Base-by-base conservation (phyloP, 2,888 invertebrate species). In the Nemotelus nigrinus region DNA sequence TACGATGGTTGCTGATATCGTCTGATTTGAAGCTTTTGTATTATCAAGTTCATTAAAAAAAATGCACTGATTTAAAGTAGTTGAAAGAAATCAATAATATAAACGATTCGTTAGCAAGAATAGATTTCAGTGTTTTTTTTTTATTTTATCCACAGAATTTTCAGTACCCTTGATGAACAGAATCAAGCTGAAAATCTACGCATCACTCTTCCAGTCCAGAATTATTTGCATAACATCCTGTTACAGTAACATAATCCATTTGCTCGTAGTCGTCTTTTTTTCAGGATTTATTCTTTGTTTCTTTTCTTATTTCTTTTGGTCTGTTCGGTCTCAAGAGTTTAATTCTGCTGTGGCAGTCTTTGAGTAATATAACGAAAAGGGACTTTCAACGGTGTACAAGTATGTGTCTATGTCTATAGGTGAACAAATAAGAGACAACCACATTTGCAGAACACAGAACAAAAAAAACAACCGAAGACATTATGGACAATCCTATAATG, bases 221-320 rank as follows among this genome's bases (percentile, higher is more conserved):
- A 78, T 76, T 76, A 76, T 78, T 78, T 78, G 71, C 78, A 78
- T 78, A 78, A 78, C 76, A 78, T 78, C 78, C 64, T 76, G 64
- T 76, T 76, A 76, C 78, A 78, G 76, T 76, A 76, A 78, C 67
- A 78, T 78, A 78, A 78, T 78, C 76, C 78, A 71, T 71, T 76
- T 76, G 25, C 48, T 65, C 65, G 48, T 76, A 41, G n/a, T 70
- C 5, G 70, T 41, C 53, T 53, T 55, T 70, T 70, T 57, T 63
- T 60, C 74, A 60, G 57, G 57, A 45, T 53, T 78, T 74, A 55
- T 10, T 6, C 39, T 41, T 75, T 75, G 70, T 41, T 55, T 55
- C 25, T 10, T 50, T 44, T 72, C 58, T 58, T 72, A 7, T 72
- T 57, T 43, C 43, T 10, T 5, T 7, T 55, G 6, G 58, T 72